phyloP scores from a whole-genome alignment of 2,797 vertebrate species.

The Oreochromis grahami region DNA sequence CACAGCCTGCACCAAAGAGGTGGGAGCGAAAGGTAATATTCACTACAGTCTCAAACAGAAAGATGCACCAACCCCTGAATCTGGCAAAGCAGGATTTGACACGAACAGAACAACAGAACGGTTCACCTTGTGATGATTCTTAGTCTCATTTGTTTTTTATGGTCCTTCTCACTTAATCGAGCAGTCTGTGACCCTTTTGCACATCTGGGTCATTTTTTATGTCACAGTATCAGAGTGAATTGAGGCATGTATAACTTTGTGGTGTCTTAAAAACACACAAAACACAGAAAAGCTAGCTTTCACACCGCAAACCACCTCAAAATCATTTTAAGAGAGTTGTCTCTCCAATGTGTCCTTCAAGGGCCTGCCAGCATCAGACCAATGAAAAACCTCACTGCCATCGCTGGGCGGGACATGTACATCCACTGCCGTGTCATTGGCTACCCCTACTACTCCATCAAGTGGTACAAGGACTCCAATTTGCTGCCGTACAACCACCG shows the following conservation, averaged over 20 bases:
- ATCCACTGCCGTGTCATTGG: conserved; percentile 99
- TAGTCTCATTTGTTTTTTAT: not conserved
- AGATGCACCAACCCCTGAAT: not conserved
- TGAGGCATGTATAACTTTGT: conserved; percentile 56
- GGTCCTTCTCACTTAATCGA: not conserved
- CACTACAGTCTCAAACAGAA: conserved; percentile 13
- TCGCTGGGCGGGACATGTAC: conserved; percentile 95
- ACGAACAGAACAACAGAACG: not conserved
- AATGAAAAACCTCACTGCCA: conserved; percentile 99
- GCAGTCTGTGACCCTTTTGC: not conserved
- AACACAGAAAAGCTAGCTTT: conserved; percentile 51
- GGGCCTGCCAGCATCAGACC: conserved; percentile 96
- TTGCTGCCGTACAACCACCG: conserved; percentile 97
- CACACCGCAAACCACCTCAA: conserved; percentile 48
- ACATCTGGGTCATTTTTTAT: not conserved
- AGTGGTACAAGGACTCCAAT: conserved; percentile 99
- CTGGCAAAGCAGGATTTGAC: conserved; percentile 1
- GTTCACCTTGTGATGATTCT: not conserved
- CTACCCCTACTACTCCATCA: conserved; percentile 98
- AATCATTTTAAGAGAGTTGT: conserved; percentile 85
- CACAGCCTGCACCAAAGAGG: conserved; percentile 11
- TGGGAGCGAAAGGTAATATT: conserved; percentile 31
- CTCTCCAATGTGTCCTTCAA: conserved; percentile 76
- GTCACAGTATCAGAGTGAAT: conserved; percentile 41
- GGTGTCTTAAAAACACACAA: conserved; percentile 60